These are phyloP conservation scores for Thyatira batis DNA, from an alignment of 2,888 invertebrate genomes.

Conservation along the genomic window DNA sequence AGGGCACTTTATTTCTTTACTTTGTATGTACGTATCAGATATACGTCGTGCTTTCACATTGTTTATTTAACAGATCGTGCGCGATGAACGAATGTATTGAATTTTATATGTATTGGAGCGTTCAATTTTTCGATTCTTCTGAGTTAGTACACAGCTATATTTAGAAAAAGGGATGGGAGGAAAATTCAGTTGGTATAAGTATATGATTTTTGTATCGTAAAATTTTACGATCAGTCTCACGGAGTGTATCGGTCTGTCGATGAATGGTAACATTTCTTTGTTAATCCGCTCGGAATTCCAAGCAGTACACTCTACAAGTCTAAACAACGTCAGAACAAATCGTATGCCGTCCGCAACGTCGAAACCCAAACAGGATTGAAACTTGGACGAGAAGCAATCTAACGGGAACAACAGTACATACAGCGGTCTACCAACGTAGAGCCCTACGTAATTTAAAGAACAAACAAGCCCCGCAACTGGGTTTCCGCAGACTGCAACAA, in stretches of 20 bases:
- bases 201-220: no score
- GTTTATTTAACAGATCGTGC: slow-evolving; percentile 56
- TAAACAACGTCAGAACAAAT: slow-evolving; percentile 34
- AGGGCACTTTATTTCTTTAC: slow-evolving; percentile 59
- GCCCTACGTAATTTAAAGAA: slow-evolving; percentile 68
- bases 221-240: no score
- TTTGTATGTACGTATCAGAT: slow-evolving; percentile 45
- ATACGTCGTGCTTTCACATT: slow-evolving; percentile 45
- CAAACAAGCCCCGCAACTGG: slow-evolving; percentile 56
- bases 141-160: slow-evolving; percentile 15
- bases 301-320: slow-evolving; percentile 12
- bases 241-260: not conserved
- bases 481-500: slow-evolving; percentile 57
- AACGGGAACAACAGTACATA: slow-evolving; percentile 53
- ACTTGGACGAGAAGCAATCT: slow-evolving; percentile 60
- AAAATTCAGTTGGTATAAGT: no score
- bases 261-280: not conserved
- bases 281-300: not conserved
- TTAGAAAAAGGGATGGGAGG: slow-evolving; percentile 5
- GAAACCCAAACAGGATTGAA: slow-evolving; percentile 60
- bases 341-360: slow-evolving; percentile 46
- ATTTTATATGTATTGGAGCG: slow-evolving; percentile 43
- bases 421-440: slow-evolving; percentile 45
- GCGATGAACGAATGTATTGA: slow-evolving; percentile 47
- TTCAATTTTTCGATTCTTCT: slow-evolving; percentile 15